phyloP scores from a whole-genome alignment of 2,113 vertebrate species.

The Tragulus kanchil region DNA sequence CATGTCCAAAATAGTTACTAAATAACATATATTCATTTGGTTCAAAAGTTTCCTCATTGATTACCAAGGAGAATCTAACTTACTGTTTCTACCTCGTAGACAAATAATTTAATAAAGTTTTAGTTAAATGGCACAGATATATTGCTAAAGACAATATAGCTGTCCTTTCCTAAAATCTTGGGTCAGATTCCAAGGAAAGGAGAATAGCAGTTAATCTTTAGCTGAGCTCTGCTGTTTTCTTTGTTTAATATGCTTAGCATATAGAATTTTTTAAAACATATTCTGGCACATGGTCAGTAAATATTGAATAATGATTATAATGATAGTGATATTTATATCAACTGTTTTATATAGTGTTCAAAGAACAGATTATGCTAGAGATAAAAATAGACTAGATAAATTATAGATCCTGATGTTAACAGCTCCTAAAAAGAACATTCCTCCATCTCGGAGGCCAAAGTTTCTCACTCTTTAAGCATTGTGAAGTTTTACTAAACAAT shows the following conservation, averaged over 20 bases:
- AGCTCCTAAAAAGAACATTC: neutral
- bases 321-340: neutral
- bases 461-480: conserved; percentile 11
- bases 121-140: neutral
- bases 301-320: conserved; percentile 58
- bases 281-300: conserved; percentile 11
- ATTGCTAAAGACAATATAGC: conserved; percentile 41
- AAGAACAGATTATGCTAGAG: conserved; percentile 20
- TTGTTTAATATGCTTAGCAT: conserved; percentile 57
- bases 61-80: neutral
- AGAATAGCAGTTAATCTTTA: conserved; percentile 23
- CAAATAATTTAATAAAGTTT: conserved; percentile 46
- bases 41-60: neutral
- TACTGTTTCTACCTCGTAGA: neutral
- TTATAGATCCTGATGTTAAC: neutral
- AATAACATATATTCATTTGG: neutral
- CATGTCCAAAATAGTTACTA: neutral
- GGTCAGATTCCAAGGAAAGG: conserved; percentile 28
- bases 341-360: conserved; percentile 48
- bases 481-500: neutral
- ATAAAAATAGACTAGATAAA: conserved; percentile 40
- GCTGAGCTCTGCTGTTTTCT: conserved; percentile 50
- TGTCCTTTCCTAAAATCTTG: conserved; percentile 34
- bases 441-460: neutral
- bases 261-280: conserved; percentile 23